These are phyloP conservation scores for Germaria angustata DNA, from an alignment of 2,888 invertebrate genomes.

Conservation along the genomic window DNA sequence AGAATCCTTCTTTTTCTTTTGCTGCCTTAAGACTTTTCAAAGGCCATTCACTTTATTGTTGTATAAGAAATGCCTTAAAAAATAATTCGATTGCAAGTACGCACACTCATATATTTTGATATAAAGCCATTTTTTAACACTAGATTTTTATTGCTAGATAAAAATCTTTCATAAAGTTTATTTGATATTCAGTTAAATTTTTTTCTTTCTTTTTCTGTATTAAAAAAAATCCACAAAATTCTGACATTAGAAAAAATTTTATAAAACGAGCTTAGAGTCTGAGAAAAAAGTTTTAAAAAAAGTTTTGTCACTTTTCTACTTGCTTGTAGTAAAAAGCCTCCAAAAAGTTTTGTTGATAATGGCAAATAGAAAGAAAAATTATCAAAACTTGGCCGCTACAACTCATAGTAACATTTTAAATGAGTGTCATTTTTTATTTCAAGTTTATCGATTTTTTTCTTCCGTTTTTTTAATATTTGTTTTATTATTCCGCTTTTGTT, in stretches of 20 bases:
- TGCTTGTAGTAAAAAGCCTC: constrained; percentile 27
- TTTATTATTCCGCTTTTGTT: constrained; percentile 14
- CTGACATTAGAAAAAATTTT: background rate
- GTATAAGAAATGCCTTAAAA: no score
- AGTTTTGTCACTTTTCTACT: constrained; percentile 14
- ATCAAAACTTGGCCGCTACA: constrained; percentile 42
- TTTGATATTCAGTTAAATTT: background rate
- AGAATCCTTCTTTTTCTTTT: no score
- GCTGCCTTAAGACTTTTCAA: background rate
- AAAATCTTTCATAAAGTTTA: background rate
- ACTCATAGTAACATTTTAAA: constrained; percentile 31
- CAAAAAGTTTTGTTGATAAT: constrained; percentile 8
- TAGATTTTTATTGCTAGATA: background rate
- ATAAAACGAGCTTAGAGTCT: background rate
- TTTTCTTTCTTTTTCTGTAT: background rate
- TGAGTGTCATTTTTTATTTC: constrained; percentile 39
- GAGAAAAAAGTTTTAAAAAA: background rate
- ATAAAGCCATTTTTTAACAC: no score
- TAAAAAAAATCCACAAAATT: constrained; percentile 39
- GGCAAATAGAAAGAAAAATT: constrained; percentile 30
- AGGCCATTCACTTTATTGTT: background rate
- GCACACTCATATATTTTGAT: no score
- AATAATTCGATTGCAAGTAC: no score
- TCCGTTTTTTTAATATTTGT: background rate
- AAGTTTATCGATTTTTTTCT: constrained; percentile 27